Evolutionary conservation across 2,888 invertebrate species (phyloP), one percentile per base, ranked within the genome.

Genomic region (Drosophila borealis): DNA sequence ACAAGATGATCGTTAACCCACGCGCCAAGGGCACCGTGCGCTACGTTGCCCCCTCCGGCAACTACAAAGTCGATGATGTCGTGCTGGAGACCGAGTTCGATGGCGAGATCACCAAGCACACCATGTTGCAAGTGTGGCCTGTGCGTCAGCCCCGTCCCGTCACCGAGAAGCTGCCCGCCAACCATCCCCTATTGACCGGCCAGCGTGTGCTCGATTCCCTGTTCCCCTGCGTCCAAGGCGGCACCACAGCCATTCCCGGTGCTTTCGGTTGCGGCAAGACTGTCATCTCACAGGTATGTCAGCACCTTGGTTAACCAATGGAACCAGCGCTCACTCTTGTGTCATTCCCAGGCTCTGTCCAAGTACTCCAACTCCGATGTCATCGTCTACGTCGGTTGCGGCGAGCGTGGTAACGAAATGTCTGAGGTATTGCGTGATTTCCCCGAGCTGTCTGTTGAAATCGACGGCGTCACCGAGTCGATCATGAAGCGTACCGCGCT

Each of bases 211-310:
- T 99, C 71, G 99, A 99, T 93, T 97, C 99, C 1, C 95, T 99
- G 50, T 99, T 99, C 95, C 99, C 99, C 95, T 98, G 98, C 92
- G 99, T 99, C 21, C 98, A 98, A 93, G 99, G 99, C 74, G 99
- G 99, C 76, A 99, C 99, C 44, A 99, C 99, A 2, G 99, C 99
- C 90, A 99, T 99, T 93, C 99, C 99, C 89, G 99, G 99, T 66
- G 99, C 99, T 91, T 99, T 99, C 94, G 99, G 99, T 93, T 99
- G 99, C 93, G 99, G 99, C 89, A 99, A 99, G 94, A 99, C 99
- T 93, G 99, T 99, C 90, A 99, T 99, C 93, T 99, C 99, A 6
- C 91, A 91, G 80, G 90, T 90, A 49, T 34, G 54, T 2, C 1
- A 11, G 1, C 9, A 14, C 14, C 21, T 14, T 4, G 1, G 0